phyloP scores from a whole-genome alignment of 2,797 vertebrate genomes.

The Ataeniobius toweri region DNA sequence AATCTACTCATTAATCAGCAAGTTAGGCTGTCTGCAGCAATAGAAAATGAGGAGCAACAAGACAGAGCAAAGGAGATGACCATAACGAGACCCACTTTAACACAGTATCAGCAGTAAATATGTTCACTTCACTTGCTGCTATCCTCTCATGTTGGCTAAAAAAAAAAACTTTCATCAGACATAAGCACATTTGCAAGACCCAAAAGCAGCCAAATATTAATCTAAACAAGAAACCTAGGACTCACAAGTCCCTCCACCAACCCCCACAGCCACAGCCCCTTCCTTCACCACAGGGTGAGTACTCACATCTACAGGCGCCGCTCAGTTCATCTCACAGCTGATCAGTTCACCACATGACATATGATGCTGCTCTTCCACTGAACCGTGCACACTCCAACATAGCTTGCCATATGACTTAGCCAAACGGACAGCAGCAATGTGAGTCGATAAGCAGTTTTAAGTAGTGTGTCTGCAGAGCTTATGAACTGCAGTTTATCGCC shows the following conservation, averaged over 20 bases:
- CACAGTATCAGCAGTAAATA: conserved; percentile 14
- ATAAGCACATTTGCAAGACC: conserved; percentile 5
- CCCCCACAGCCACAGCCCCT: conserved; percentile 18
- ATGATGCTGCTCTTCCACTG: conserved; percentile 48
- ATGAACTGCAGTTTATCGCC: conserved; percentile 15
- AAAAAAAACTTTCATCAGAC: neutral
- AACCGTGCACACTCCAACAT: conserved; percentile 41
- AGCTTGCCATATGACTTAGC: conserved; percentile 44
- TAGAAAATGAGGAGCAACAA: conserved; percentile 31
- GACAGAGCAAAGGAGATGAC: conserved; percentile 41
- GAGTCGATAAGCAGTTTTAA: conserved; percentile 41
- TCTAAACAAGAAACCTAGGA: conserved; percentile 9
- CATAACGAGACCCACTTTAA: conserved; percentile 66
- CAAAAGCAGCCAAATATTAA: conserved; percentile 14
- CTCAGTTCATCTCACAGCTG: conserved; percentile 40
- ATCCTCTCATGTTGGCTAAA: conserved; percentile 12
- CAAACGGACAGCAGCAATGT: conserved; percentile 31
- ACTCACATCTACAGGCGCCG: conserved; percentile 31
- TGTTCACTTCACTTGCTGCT: conserved; percentile 27
- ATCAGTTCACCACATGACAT: conserved; percentile 50
- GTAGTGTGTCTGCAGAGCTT: conserved; percentile 6
- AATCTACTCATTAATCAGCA: conserved; percentile 60
- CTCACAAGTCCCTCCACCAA: conserved; percentile 12
- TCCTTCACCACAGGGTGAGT: conserved; percentile 19
- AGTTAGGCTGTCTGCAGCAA: conserved; percentile 41